A percentile compares a stretch with the other conserved stretches of the same genome.
phyloP scores from a whole-genome alignment of 2,797 vertebrate species.

The Sebastes taczanowskii region DNA sequence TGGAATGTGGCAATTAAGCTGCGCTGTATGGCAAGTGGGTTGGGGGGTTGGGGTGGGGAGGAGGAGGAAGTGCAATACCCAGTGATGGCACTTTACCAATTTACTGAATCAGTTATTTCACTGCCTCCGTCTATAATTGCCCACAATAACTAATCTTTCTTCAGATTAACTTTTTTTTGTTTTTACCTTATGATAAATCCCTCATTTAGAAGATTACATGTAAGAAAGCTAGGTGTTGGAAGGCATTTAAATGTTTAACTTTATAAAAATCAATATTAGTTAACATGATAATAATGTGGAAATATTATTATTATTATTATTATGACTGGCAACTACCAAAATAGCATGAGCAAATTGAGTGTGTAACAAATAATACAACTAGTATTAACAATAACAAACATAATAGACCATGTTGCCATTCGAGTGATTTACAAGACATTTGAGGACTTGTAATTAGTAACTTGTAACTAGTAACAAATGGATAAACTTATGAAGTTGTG shows the following conservation, averaged over 20 bases:
- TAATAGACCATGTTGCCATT: not conserved
- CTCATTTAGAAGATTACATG: conserved; percentile 13
- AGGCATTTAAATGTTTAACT: not conserved
- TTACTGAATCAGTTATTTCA: conserved; percentile 57
- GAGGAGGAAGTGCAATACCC: conserved; percentile 12
- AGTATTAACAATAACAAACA: not conserved
- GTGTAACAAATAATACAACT: not conserved
- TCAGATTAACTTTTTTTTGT: conserved; percentile 17
- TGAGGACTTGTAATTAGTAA: not conserved
- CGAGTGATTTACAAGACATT: not conserved
- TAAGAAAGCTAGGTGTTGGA: not conserved
- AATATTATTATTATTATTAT: not conserved
- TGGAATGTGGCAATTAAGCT: conserved; percentile 74
- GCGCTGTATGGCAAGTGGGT: conserved; percentile 27
- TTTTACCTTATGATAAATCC: not conserved
- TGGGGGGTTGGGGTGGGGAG: conserved; percentile 7
- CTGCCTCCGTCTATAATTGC: conserved; percentile 28
- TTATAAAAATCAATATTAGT: not conserved
- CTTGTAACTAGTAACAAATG: too few species aligned
- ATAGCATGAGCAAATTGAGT: not conserved
- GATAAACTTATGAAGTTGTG: not conserved
- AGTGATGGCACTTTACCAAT: conserved; percentile 30
- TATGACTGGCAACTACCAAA: not conserved
- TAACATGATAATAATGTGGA: not conserved
- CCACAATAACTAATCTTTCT: conserved; percentile 26